Base-by-base conservation (phyloP, 2,888 invertebrate genomes). In the Phragmatobia fuliginosa region DNA sequence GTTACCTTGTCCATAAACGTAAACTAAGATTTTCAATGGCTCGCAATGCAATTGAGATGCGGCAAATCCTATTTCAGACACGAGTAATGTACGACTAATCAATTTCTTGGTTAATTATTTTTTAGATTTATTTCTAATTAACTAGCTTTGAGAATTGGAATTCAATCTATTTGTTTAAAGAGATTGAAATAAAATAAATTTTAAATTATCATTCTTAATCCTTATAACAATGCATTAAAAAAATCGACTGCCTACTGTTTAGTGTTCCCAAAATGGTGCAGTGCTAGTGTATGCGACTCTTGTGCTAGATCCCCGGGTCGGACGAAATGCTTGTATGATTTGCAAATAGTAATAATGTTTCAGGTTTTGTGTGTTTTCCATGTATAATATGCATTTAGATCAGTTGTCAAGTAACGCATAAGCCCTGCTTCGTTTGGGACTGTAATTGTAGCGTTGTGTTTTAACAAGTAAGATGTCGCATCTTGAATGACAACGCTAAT, bases 1-100 rank as follows among this genome's bases (percentile, higher is more conserved):
- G 80, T 7, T 71, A 80, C 75, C 71, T 77, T 75, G 74, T 72
- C 60, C 70, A 66, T 70, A 72, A 74, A 67, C 70, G 70, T 58
- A 76, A 75, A 70, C 28, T 59, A 58, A 63, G 66, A 70, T 73
- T 75, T 80, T 66, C 52, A 65, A 72, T 67, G 73, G 70, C 66
- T 69, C 62, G 63, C 72, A 62, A 66, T 68, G 67, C 68, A 76
- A 75, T 73, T 66, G 71, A 74, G 73, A 76, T 75, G 68, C 49
- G 31, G 71, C 41, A 72, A 61, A 74, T 66, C 66, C 60, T n/a
- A 61, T 64, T 32, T 66, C 68, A 63, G 73, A 79, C 81, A 81
- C 83, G 83, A 81, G 83, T 79, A 72, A 77, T 68, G 68, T 66
- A 66, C 58, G 64, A 62, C 65, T 77, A 68, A 79, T 74, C 67